A percentile compares a stretch with the other conserved stretches of the same genome.
Evolutionary conservation across 2,888 invertebrate species (phyloP).

Genomic region (Schizaphis graminum): DNA sequence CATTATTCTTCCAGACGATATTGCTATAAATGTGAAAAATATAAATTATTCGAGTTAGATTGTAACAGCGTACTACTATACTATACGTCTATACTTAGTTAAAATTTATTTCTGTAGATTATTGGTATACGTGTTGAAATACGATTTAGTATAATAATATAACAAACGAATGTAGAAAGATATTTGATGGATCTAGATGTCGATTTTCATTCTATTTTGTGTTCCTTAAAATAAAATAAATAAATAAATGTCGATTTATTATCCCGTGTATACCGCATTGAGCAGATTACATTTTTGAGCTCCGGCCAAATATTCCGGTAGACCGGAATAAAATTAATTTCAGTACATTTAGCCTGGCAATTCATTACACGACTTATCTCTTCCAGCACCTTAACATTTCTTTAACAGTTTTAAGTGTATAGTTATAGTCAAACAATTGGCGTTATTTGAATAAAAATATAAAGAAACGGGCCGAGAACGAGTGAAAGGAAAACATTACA

Average conservation of each 20-base stretch:
- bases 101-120: neutral
- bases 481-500: neutral
- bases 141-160: neutral
- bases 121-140: neutral
- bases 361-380: constrained; percentile 52
- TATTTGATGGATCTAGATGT: neutral
- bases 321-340: constrained; percentile 52
- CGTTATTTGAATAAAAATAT: neutral
- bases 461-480: neutral
- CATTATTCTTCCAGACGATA: neutral
- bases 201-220: neutral
- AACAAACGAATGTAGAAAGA: neutral
- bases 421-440: neutral
- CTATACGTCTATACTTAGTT: neutral
- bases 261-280: neutral
- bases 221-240: neutral
- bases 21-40: neutral
- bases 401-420: constrained; percentile 34
- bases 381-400: constrained; percentile 40
- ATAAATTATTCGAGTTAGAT: neutral
- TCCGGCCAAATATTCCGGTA: constrained; percentile 12
- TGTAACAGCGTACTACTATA: neutral
- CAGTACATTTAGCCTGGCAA: constrained; percentile 38
- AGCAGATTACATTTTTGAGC: constrained; percentile 49
- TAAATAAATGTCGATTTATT: constrained; percentile 19